These are phyloP conservation scores for Ditylenchus dipsaci DNA, from an alignment of 1,140 invertebrate species.

Conservation along the genomic window DNA sequence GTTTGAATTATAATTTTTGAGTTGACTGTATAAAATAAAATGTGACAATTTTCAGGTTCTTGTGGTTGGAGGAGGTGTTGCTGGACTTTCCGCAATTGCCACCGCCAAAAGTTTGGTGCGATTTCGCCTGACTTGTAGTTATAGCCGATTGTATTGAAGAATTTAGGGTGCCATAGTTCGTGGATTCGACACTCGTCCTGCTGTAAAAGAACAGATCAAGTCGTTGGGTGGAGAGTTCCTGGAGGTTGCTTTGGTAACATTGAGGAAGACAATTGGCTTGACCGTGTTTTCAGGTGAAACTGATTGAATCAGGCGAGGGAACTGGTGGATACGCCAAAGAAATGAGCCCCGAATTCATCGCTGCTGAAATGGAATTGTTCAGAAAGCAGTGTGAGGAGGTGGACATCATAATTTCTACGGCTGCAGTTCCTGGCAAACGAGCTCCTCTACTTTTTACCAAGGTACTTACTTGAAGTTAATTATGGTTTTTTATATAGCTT, in stretches of 20 bases:
- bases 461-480: slow-evolving; percentile 31
- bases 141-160: too few species aligned
- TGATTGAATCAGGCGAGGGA: slow-evolving; percentile 76
- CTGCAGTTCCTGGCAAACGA: slow-evolving; percentile 79
- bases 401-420: slow-evolving; percentile 77
- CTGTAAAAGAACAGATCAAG: slow-evolving; percentile 84
- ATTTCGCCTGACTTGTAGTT: too few species aligned
- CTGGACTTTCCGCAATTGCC: slow-evolving; percentile 76
- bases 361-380: slow-evolving; percentile 79
- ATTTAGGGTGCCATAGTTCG: slow-evolving; percentile 73
- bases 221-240: slow-evolving; percentile 81
- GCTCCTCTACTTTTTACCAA: slow-evolving; percentile 77
- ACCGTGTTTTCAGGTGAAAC: slow-evolving; percentile 34
- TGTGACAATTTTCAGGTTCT: slow-evolving; percentile 67
- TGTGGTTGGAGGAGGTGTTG: slow-evolving; percentile 81
- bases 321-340: slow-evolving; percentile 80
- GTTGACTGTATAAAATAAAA: slow-evolving; percentile 79
- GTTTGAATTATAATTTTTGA: slow-evolving; percentile 78
- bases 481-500: slow-evolving; percentile 18
- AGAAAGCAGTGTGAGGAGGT: slow-evolving; percentile 76
- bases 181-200: slow-evolving; percentile 78
- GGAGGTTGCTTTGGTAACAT: slow-evolving; percentile 59
- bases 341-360: slow-evolving; percentile 81
- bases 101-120: slow-evolving; percentile 74
- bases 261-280: background rate